Evolutionary conservation across 2,113 vertebrate species (phyloP).

Genomic region (Thinocorus orbignyianus): DNA sequence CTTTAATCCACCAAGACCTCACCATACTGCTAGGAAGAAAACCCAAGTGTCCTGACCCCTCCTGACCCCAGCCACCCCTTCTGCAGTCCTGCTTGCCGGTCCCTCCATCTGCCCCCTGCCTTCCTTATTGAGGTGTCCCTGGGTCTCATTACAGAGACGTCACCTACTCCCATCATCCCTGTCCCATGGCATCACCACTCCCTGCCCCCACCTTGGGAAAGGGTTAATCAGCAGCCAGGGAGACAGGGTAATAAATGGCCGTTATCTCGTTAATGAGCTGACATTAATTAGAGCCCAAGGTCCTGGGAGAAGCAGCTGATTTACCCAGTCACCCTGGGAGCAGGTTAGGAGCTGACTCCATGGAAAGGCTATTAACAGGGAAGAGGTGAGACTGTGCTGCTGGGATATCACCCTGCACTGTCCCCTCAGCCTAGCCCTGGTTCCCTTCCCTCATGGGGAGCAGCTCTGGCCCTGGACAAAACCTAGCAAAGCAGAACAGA

Average conservation of each 20-base stretch:
- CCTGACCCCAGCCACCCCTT: rapidly evolving
- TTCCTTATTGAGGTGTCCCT: not conserved
- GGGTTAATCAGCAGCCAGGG: slow-evolving; percentile 80
- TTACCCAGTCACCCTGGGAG: slow-evolving; percentile 65
- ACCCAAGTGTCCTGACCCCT: rapidly evolving
- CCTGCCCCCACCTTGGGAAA: not conserved
- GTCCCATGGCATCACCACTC: not conserved
- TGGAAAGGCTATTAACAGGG: slow-evolving; percentile 72
- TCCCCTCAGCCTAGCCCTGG: not conserved
- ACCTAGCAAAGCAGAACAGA: not conserved
- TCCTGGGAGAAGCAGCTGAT: slow-evolving; percentile 76
- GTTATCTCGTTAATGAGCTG: slow-evolving; percentile 86
- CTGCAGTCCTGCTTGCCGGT: not conserved
- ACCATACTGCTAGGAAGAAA: not conserved
- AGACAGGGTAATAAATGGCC: slow-evolving; percentile 77
- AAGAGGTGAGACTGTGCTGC: not conserved
- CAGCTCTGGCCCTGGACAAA: not conserved
- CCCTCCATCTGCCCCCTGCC: not conserved
- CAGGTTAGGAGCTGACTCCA: slow-evolving; percentile 73
- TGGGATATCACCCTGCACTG: not conserved
- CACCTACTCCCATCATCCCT: not conserved
- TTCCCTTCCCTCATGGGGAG: not conserved
- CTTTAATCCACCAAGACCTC: not conserved
- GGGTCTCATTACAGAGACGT: not conserved
- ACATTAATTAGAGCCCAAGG: slow-evolving; percentile 87